Evolutionary conservation across 2,797 vertebrate genomes (phyloP), one percentile per base, ranked within the genome.

Genomic region (Channallabes apus): DNA sequence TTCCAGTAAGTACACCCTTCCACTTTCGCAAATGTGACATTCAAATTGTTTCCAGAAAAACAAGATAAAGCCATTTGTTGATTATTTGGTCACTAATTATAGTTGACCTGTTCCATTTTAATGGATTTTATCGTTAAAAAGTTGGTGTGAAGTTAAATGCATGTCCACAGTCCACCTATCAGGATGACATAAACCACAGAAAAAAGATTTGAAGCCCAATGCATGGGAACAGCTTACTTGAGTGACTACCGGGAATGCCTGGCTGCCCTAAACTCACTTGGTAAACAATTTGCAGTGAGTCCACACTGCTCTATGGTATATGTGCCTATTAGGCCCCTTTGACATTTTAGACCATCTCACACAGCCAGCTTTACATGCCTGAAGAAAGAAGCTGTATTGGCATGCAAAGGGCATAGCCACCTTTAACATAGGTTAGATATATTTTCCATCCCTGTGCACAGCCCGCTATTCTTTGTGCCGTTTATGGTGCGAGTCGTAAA

Each of bases 251-350:
- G 24, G 79, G 62, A 80, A 80, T 93, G 89, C 91, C 85, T 90
- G 90, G 87, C 80, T 82, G 89, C 89, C 82, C 82, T 82, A 92
- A 89, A 90, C 91, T 86, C 88, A 83, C 91, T 92, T 87, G 22
- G 93, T 90, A 92, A 94, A 93, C 91, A 92, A 87, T 89, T 90
- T 87, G 84, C 75, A 87, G 85, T 75, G 87, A 88, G 83, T 58
- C 62, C 80, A 72, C 54, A 46, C 61, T 64, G 41, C 38, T 51
- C 46, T 84, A 46, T 62, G 35, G n/a, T 20, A 75, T 75, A 76
- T 75, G 59, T 65, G 71, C 27, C 32, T 76, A 76, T 83, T 76
- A 27, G 61, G 61, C 82, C 80, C 65, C 27, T 83, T 72, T 59
- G 62, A 68, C 75, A 82, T 78, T 84, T 83, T 75, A 73, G 81